These are phyloP conservation scores for Heterodera schachtii DNA, from an alignment of 1,140 invertebrate genomes.

Conservation along the genomic window DNA sequence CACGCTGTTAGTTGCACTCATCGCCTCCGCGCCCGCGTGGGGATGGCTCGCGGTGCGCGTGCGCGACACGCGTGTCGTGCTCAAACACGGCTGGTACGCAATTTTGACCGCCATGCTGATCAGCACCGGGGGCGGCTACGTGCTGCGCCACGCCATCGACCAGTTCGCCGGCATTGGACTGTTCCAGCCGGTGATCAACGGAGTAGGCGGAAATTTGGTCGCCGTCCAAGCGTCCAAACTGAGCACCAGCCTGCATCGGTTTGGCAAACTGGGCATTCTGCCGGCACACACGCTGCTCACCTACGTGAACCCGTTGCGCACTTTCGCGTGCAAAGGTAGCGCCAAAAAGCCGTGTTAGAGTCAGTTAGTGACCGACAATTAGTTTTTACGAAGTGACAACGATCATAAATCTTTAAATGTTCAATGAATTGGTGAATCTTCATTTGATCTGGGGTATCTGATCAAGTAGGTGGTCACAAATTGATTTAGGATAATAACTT, in stretches of 20 bases:
- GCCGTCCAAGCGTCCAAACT: constrained; percentile 89
- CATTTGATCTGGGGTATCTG: no score
- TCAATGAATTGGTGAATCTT: no score
- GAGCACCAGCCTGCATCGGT: constrained; percentile 82
- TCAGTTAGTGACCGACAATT: no score
- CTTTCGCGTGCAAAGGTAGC: constrained; percentile 81
- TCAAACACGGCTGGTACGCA: constrained; percentile 37
- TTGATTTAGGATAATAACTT: no score
- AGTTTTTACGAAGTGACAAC: no score
- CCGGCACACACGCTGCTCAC: constrained; percentile 79
- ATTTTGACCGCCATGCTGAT: constrained; percentile 34
- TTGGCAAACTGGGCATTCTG: constrained; percentile 72
- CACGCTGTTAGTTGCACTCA: constrained; percentile 17
- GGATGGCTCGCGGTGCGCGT: constrained; percentile 29
- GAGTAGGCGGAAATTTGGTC: constrained; percentile 85
- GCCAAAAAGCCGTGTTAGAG: no score
- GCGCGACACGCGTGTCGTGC: constrained; percentile 28
- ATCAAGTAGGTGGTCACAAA: no score
- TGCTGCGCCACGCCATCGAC: constrained; percentile 77
- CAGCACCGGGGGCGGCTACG: constrained; percentile 65
- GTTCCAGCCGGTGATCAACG: constrained; percentile 84
- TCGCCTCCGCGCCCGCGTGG: constrained; percentile 31
- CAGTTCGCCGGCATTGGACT: constrained; percentile 81
- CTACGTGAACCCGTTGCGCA: constrained; percentile 69
- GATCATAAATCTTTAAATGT: no score